These are phyloP conservation scores for Leucania comma DNA, from an alignment of 2,888 invertebrate species.

Conservation along the genomic window DNA sequence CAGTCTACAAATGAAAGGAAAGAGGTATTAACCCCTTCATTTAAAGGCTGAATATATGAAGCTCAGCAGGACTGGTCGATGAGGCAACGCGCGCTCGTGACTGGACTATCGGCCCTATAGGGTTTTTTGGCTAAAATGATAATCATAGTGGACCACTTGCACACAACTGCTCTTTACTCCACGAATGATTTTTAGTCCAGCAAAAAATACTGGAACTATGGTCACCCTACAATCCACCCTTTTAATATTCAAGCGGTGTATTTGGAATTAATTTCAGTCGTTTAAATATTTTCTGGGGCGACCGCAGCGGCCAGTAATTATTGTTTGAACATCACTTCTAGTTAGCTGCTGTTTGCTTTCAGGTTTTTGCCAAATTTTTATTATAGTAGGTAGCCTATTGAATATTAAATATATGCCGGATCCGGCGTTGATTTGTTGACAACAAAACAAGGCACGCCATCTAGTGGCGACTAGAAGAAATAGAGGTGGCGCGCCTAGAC, in stretches of 20 bases:
- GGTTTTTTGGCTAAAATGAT: too few species aligned
- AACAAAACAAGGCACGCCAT: too few species aligned
- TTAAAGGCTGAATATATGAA: too few species aligned
- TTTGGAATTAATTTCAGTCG: slow-evolving; percentile 85
- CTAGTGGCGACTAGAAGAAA: too few species aligned
- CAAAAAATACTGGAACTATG: slow-evolving; percentile 29
- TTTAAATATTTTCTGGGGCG: slow-evolving; percentile 81
- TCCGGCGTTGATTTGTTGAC: too few species aligned
- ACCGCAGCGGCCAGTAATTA: slow-evolving; percentile 74
- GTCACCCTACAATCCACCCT: slow-evolving; percentile 77
- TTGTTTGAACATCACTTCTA: slow-evolving; percentile 79
- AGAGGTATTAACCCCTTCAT: too few species aligned
- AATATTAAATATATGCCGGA: not conserved
- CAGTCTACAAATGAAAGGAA: too few species aligned
- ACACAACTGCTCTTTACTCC: not conserved
- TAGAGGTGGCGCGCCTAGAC: too few species aligned
- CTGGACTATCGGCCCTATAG: too few species aligned
- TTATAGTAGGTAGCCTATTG: not conserved
- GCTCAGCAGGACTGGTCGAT: too few species aligned
- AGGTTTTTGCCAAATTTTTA: slow-evolving; percentile 47
- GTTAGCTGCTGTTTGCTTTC: slow-evolving; percentile 64
- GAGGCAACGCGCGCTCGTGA: too few species aligned
- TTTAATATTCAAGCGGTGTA: slow-evolving; percentile 82
- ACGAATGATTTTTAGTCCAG: not conserved
- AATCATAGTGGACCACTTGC: not conserved